phyloP scores from a whole-genome alignment of 1,140 invertebrate genomes.

The Neodiprion lecontei region DNA sequence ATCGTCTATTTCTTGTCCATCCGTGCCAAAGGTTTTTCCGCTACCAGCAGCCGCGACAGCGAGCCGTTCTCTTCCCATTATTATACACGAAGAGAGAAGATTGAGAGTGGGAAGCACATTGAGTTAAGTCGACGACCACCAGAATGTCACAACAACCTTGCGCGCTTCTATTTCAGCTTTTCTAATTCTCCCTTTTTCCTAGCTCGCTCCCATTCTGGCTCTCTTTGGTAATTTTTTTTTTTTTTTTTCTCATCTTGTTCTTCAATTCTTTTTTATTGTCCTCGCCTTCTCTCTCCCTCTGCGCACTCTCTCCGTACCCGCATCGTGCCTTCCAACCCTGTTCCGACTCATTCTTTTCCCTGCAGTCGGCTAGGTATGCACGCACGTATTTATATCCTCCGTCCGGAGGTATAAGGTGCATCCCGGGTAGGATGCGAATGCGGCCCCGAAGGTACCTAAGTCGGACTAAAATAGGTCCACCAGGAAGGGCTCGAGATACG shows the following conservation, averaged over 20 bases:
- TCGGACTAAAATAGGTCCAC: neutral
- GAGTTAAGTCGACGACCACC: neutral
- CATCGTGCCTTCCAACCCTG: neutral
- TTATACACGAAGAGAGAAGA: too few relatives aligned
- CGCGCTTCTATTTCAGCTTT: slow-evolving; percentile 4
- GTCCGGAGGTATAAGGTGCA: too few relatives aligned
- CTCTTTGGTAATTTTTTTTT: neutral
- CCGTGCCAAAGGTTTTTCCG: neutral
- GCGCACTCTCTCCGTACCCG: neutral
- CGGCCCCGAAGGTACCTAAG: too few relatives aligned
- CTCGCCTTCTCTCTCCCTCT: neutral
- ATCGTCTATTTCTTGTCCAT: neutral
- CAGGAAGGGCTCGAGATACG: neutral
- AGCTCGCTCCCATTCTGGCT: neutral
- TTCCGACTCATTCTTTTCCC: neutral
- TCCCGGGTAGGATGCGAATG: too few relatives aligned
- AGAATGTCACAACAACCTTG: slow-evolving; percentile 7
- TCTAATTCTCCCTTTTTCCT: neutral
- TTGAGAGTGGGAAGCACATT: neutral
- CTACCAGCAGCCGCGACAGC: neutral
- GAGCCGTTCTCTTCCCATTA: neutral
- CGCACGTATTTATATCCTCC: too few relatives aligned
- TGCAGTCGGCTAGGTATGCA: too few relatives aligned
- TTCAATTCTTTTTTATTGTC: too few relatives aligned
- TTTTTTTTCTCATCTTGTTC: neutral